A percentile compares a stretch with the other conserved stretches of the same genome.
phyloP scores from a whole-genome alignment of 1,140 invertebrate genomes.

The Drosophila sproati region DNA sequence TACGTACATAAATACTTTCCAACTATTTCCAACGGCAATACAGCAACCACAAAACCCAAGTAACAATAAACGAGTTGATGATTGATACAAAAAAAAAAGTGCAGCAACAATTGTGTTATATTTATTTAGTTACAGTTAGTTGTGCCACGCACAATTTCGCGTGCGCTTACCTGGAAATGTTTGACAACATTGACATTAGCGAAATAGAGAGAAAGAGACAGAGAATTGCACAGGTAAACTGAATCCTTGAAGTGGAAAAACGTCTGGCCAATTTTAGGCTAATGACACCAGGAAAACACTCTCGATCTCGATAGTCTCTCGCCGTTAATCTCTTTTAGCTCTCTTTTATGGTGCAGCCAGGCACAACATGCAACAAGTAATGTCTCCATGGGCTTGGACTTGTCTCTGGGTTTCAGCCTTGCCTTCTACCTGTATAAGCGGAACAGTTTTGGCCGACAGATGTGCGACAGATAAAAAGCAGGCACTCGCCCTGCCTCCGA shows the following conservation, averaged over 20 bases:
- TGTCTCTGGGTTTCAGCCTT: slow-evolving; percentile 21
- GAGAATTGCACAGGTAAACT: slow-evolving; percentile 22
- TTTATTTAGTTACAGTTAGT: slow-evolving; percentile 16
- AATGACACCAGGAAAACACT: slow-evolving; percentile 82
- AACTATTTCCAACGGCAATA: slow-evolving; percentile 59
- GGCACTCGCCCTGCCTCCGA: slow-evolving; percentile 21
- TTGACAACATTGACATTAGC: slow-evolving; percentile 55
- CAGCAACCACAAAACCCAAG: slow-evolving; percentile 47
- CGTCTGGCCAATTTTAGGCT: slow-evolving; percentile 68
- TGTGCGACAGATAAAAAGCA: slow-evolving; percentile 62
- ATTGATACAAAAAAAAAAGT: slow-evolving; percentile 69
- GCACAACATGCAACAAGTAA: slow-evolving; percentile 40
- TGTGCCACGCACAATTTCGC: slow-evolving; percentile 64
- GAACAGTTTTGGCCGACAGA: slow-evolving; percentile 47
- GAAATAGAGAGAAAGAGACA: background rate
- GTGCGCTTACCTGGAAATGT: slow-evolving; percentile 61
- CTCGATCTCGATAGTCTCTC: slow-evolving; percentile 36
- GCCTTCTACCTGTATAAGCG: slow-evolving; percentile 59
- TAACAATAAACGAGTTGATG: slow-evolving; percentile 82
- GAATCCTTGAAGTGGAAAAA: slow-evolving; percentile 67
- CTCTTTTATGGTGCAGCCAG: slow-evolving; percentile 65
- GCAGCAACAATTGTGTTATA: slow-evolving; percentile 32
- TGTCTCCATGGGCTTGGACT: slow-evolving; percentile 14
- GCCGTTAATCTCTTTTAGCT: slow-evolving; percentile 19
- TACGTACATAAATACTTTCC: slow-evolving; percentile 36